Percentiles rank a stretch among this genome's conserved stretches.
Evolutionary conservation across 2,888 invertebrate genomes (phyloP).

Genomic region (Sarcophaga carnaria): DNA sequence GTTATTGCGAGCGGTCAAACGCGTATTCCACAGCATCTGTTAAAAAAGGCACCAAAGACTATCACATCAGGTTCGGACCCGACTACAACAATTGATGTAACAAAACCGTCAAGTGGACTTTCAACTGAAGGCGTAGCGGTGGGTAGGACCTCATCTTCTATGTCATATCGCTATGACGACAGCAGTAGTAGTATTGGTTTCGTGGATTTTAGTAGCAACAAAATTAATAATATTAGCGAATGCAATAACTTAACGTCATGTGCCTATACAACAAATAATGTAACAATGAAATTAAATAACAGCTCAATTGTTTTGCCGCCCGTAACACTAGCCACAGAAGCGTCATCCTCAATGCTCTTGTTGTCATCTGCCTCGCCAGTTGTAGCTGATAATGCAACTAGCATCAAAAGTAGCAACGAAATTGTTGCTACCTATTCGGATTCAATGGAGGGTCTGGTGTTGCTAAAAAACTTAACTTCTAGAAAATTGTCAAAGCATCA

Average conservation of each 20-base stretch:
- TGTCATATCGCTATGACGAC: slow-evolving; percentile 21
- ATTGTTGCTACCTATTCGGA: slow-evolving; percentile 46
- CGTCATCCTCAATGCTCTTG: slow-evolving; percentile 50
- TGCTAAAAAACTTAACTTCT: slow-evolving; percentile 51
- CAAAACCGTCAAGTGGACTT: slow-evolving; percentile 16
- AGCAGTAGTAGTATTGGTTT: slow-evolving; percentile 14
- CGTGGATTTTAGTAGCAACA: slow-evolving; percentile 17
- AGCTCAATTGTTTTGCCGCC: slow-evolving; percentile 36
- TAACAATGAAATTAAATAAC: slow-evolving; percentile 32
- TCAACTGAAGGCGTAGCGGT: not conserved
- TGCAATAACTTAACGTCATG: slow-evolving; percentile 41
- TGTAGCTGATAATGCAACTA: slow-evolving; percentile 37
- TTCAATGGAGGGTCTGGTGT: not conserved
- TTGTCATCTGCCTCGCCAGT: slow-evolving; percentile 57
- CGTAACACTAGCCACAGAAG: slow-evolving; percentile 37
- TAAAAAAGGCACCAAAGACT: slow-evolving; percentile 40
- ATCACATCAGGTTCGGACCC: not conserved
- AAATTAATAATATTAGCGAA: slow-evolving; percentile 20
- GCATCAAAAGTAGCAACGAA: slow-evolving; percentile 4
- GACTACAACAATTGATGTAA: slow-evolving; percentile 1
- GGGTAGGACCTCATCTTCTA: not conserved
- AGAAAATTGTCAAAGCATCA: slow-evolving; percentile 74
- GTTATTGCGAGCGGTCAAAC: slow-evolving; percentile 79
- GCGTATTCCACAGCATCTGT: slow-evolving; percentile 73
- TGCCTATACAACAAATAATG: slow-evolving; percentile 48